Base-by-base conservation (phyloP, 2,888 invertebrate species). In the Plebejus melissa region DNA sequence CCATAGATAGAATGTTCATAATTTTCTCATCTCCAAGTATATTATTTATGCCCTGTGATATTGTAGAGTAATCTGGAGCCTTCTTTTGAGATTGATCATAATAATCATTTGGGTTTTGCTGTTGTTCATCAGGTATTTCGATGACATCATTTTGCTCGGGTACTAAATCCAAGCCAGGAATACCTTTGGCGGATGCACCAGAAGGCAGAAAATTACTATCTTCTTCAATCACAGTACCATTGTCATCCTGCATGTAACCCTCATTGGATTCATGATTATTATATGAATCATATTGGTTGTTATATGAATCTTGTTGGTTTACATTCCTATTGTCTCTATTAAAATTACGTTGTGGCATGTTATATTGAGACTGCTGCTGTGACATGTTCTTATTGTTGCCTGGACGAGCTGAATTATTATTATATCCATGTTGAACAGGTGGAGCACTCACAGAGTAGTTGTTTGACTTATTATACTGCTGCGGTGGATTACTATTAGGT, bases 121-220 rank as follows among this genome's bases (percentile, higher is more conserved):
- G 76, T 54, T 77, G 78, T 2, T 80, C 78, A 74, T 85, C 88
- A 78, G 88, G 87, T 65, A 92, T 89, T 77, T 91, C 90, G 79
- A 90, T 86, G 16, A 91, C 84, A 75, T 90, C 89, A 32, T 81
- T 80, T 74, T 79, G 80, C 4, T 94, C 94, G 79, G 91, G 93
- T 11, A 96, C 95, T 77, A 96, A 93, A 91, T 97, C 96, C 76
- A 97, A 91, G 0, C 97, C 97, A 11, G 97, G 97, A 83, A 97
- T 97, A 69, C 95, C 95, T 81, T 94, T 95, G 74, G 84, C 82
- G 41, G 86, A 82, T 57, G 82, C 85, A 82, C 82, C 85, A 76
- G 84, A 81, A 41, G 87, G 86, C 69, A 93, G 80, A 81, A 92
- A 93, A 65, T 88, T 78, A 75, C 83, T 86, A 60, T 81, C 81